These are phyloP conservation scores for Myzus persicae DNA, from an alignment of 1,140 invertebrate species.

Conservation along the genomic window DNA sequence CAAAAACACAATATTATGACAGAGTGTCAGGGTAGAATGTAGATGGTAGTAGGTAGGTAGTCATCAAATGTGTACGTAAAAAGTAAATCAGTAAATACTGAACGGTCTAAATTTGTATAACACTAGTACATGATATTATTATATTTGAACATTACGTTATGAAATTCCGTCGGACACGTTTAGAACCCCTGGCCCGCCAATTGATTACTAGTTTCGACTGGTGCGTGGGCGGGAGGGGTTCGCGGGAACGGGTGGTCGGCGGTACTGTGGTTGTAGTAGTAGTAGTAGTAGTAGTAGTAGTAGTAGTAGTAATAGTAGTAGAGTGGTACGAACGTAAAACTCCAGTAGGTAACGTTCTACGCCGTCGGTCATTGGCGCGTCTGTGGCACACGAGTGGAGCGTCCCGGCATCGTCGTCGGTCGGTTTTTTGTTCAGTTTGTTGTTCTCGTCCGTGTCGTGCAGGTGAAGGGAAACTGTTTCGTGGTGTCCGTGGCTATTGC, in stretches of 20 bases:
- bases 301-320: neutral
- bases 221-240: neutral
- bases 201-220: slow-evolving; percentile 51
- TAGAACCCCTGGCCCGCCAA: slow-evolving; percentile 51
- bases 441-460: slow-evolving; percentile 17
- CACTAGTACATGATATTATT: neutral
- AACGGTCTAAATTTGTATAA: neutral
- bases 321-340: neutral
- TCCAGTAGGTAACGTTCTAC: neutral
- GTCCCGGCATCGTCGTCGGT: slow-evolving; percentile 4
- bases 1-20: neutral
- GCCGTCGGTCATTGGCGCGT: slow-evolving; percentile 54
- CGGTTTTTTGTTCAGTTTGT: slow-evolving; percentile 13
- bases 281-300: neutral
- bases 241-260: neutral
- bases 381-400: slow-evolving; percentile 8
- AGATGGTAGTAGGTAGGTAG: neutral
- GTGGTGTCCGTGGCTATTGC: neutral
- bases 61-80: neutral
- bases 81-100: too few species aligned
- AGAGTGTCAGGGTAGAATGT: too few species aligned
- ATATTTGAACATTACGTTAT: neutral
- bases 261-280: neutral
- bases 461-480: neutral
- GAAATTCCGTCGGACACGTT: slow-evolving; percentile 12